Base-by-base conservation (phyloP, 1,140 invertebrate genomes). In the Paraescarpia echinospica region DNA sequence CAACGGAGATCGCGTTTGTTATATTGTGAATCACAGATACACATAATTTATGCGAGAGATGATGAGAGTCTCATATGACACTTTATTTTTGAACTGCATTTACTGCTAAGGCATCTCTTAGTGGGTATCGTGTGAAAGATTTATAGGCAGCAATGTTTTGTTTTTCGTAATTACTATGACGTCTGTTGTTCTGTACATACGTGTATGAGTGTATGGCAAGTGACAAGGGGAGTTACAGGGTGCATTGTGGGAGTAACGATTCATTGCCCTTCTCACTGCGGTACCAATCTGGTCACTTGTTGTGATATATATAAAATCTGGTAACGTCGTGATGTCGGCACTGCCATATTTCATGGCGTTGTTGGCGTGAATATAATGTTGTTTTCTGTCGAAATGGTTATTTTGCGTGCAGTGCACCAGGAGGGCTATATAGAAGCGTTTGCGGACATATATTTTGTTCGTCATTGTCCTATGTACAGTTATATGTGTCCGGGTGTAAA, bases 21-120 rank as follows among this genome's bases (percentile, higher is more conserved):
- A 77, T 77, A 77, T 77, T 77, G 59, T 77, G 59, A 77, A 77
- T 77, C 59, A 77, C 59, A 77, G 59, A 77, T 77, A 77, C 59
- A 77, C 59, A 18, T 77, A 77, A 77, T 77, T 77, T 77, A 77
- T 77, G 59, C 59, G 59, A 77, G 59, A 77, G 59, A 77, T 77
- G 59, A 77, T 18, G 59, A 77, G 59, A 77, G 59, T 77, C 59
- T 18, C 59, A 27, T 77, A 27, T 18, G 90, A 35, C 90, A 41
- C 34, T 91, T 34, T 41, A 91, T 91, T 41, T 41, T 91, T 41
- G 34, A 35, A 34, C 90, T 91, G 34, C 90, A 41, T 34, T 91
- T 41, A 41, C 34, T 41, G 90, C 34, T 34, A 91, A 91, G 35
- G 34, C 34, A 41, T 35, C 34, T 35, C 90, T 35, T 34, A 91